Conservation (phyloP, 2,113 vertebrate species). For the Stigmatopora argus region DNA sequence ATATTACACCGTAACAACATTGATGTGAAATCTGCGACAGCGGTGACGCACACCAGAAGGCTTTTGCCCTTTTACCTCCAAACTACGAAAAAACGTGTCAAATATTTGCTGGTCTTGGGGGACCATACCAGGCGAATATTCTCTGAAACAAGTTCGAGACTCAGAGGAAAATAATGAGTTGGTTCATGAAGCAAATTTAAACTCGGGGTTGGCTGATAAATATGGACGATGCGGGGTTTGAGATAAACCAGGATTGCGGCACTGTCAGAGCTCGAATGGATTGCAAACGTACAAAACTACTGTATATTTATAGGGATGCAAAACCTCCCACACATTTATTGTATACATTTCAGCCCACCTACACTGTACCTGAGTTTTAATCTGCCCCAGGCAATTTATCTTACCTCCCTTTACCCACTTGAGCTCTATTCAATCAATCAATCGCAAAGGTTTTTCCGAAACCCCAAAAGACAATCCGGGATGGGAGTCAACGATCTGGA, state of each 20-base stretch:
- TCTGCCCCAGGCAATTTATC: constrained; percentile 31
- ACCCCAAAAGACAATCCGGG: constrained; percentile 10
- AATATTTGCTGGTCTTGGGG: no score
- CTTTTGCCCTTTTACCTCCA: no score
- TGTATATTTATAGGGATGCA: not conserved
- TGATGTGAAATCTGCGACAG: no score
- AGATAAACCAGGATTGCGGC: not conserved
- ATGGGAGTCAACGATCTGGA: not conserved
- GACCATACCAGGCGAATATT: no score
- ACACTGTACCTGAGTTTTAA: constrained; percentile 34
- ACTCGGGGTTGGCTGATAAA: not conserved
- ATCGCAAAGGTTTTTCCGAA: constrained; percentile 3
- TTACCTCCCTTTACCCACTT: not conserved
- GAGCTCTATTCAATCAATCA: constrained; percentile 8
- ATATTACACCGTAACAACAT: no score
- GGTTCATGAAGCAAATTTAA: not conserved
- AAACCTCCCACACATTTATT: constrained; percentile 8
- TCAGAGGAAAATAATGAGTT: not conserved
- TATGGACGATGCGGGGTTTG: not conserved
- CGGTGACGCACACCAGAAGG: no score
- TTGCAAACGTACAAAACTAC: not conserved
- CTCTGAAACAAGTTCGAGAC: no score
- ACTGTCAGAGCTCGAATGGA: not conserved
- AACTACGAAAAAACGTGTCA: no score
- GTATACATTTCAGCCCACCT: constrained; percentile 19